Conservation (phyloP, 2,797 vertebrate species). For the Chelon labrosus region DNA sequence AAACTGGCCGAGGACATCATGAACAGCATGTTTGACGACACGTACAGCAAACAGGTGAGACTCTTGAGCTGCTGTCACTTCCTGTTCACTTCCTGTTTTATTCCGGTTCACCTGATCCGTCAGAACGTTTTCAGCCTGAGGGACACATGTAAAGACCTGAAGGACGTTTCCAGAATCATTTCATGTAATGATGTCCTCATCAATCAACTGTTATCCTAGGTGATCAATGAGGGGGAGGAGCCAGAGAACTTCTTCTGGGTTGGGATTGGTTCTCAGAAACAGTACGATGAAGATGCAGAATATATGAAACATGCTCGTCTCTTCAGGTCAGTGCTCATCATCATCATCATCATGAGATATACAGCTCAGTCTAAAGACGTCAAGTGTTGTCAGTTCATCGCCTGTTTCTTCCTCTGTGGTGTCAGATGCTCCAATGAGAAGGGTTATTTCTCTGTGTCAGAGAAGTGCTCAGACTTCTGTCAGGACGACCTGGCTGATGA, state of each 20-base stretch:
- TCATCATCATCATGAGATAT: too few relatives aligned
- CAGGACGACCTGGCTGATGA: conserved; percentile 98
- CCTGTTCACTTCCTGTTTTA: too few relatives aligned
- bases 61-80: too few relatives aligned
- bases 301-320: conserved; percentile 97
- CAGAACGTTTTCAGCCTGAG: too few relatives aligned
- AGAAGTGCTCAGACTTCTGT: conserved; percentile 98
- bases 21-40: conserved; percentile 97
- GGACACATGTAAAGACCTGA: too few relatives aligned
- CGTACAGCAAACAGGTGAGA: conserved; percentile 97
- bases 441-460: conserved; percentile 96
- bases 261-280: conserved; percentile 94
- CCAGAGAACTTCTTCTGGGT: conserved; percentile 99
- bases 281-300: conserved; percentile 94
- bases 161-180: too few relatives aligned
- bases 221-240: conserved; percentile 97
- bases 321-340: conserved; percentile 87
- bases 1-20: conserved; percentile 98
- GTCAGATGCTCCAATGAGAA: conserved; percentile 97
- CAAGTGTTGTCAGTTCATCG: too few relatives aligned
- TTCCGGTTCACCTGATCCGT: too few relatives aligned
- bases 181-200: not conserved
- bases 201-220: conserved; percentile 77
- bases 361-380: too few relatives aligned
- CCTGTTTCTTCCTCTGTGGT: too few relatives aligned